These are phyloP conservation scores for Dyspetes luteomarginatus DNA, from an alignment of 2,888 invertebrate genomes.

Conservation along the genomic window DNA sequence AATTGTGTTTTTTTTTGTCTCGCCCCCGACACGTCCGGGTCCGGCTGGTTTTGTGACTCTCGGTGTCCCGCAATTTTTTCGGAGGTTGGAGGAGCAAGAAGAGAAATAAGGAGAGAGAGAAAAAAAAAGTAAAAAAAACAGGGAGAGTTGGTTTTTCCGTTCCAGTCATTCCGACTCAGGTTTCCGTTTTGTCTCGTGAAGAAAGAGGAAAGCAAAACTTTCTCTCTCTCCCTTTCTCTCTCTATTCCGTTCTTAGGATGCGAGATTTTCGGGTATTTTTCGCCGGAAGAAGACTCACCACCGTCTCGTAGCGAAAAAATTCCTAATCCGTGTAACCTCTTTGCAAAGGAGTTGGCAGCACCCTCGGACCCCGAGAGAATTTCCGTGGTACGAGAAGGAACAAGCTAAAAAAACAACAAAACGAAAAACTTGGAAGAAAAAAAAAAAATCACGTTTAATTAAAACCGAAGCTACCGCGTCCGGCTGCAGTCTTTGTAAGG, in stretches of 20 bases:
- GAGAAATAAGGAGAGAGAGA: too few relatives aligned
- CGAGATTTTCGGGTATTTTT: constrained; percentile 39
- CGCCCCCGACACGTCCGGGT: constrained; percentile 37
- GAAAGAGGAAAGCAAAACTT: neutral
- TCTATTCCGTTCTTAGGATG: neutral
- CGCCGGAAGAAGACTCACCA: constrained; percentile 50
- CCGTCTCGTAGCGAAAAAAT: constrained; percentile 34
- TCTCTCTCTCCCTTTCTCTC: neutral
- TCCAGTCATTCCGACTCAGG: neutral
- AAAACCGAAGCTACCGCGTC: constrained; percentile 70
- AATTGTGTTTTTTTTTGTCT: constrained; percentile 34
- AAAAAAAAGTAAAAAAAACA: too few relatives aligned
- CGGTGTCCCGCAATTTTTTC: constrained; percentile 28
- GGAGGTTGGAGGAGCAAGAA: neutral
- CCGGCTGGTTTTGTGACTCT: constrained; percentile 18
- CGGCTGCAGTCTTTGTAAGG: constrained; percentile 44
- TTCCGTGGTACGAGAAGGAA: constrained; percentile 37
- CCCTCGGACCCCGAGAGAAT: constrained; percentile 41
- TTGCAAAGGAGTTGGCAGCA: constrained; percentile 16
- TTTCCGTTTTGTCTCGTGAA: neutral
- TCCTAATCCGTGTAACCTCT: neutral
- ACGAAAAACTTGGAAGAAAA: constrained; percentile 12
- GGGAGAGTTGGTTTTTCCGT: constrained; percentile 5
- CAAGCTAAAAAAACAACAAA: constrained; percentile 10
- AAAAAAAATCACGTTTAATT: constrained; percentile 73